Conservation (phyloP, 2,888 invertebrate genomes). For the Leucophora obtusa region DNA sequence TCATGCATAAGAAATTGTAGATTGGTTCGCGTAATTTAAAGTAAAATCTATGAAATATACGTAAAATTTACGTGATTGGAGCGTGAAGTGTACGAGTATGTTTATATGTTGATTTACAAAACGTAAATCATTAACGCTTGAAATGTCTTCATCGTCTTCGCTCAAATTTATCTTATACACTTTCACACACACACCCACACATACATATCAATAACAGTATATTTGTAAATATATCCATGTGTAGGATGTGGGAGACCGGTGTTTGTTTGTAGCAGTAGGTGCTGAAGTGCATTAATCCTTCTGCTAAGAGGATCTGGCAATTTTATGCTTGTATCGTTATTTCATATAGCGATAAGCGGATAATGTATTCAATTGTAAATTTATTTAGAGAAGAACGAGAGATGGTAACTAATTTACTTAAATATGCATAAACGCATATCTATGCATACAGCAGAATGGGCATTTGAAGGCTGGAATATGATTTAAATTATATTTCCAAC, state of each 20-base stretch:
- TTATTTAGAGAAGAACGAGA: conserved; percentile 25
- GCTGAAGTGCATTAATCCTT: conserved; percentile 55
- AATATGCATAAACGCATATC: conserved; percentile 39
- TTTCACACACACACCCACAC: not conserved
- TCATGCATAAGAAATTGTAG: conserved; percentile 24
- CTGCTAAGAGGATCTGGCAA: conserved; percentile 61
- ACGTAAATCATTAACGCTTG: conserved; percentile 63
- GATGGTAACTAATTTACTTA: conserved; percentile 58
- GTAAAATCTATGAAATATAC: conserved; percentile 40
- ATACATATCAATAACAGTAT: not conserved
- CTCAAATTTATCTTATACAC: conserved; percentile 2
- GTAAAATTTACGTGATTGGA: conserved; percentile 36
- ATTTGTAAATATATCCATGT: not conserved
- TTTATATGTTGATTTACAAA: conserved; percentile 30
- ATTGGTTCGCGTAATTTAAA: conserved; percentile 39
- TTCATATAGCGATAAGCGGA: conserved; percentile 69
- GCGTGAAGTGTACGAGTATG: conserved; percentile 22
- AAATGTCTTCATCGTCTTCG: conserved; percentile 57
- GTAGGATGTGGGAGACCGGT: not conserved
- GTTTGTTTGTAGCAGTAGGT: conserved; percentile 28
- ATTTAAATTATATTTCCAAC: not conserved
- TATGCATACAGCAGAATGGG: not conserved
- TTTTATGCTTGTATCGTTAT: conserved; percentile 62
- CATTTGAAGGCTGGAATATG: not conserved
- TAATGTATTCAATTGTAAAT: conserved; percentile 71